phyloP scores from a whole-genome alignment of 2,888 invertebrate species.

The Tenthredo distinguenda region DNA sequence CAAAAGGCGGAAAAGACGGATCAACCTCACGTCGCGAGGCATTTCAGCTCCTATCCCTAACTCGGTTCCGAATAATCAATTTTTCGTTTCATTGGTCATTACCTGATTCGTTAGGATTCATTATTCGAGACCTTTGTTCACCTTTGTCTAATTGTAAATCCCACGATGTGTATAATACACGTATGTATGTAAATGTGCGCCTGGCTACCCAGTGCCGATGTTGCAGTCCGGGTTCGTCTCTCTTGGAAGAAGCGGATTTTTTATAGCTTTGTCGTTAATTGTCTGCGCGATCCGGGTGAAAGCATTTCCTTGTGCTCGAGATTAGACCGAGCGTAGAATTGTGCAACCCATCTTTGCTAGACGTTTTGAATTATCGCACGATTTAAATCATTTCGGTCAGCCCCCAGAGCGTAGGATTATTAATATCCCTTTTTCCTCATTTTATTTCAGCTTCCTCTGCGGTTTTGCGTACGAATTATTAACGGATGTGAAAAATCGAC shows the following conservation, averaged over 20 bases:
- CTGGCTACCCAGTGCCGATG: not conserved
- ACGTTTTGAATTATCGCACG: slow-evolving; percentile 13
- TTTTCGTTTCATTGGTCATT: not conserved
- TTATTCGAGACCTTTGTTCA: not conserved
- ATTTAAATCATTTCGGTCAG: not conserved
- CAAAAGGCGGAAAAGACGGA: not conserved
- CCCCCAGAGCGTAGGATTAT: not conserved
- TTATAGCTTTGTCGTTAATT: slow-evolving; percentile 45
- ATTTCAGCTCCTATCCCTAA: not conserved
- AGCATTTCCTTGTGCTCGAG: slow-evolving; percentile 52
- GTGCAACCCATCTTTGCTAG: slow-evolving; percentile 30
- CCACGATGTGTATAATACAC: not conserved
- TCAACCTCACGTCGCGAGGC: not conserved
- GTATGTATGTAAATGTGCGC: not conserved
- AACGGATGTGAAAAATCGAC: not conserved
- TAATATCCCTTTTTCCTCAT: not conserved
- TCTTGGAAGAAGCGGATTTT: not conserved
- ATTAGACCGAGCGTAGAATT: slow-evolving; percentile 39
- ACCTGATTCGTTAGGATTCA: no score
- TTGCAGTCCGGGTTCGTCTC: not conserved
- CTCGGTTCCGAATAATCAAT: not conserved
- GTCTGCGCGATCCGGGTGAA: slow-evolving; percentile 39
- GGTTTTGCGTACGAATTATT: not conserved
- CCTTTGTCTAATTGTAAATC: not conserved
- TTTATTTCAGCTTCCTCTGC: not conserved